Evolutionary conservation across 2,113 vertebrate genomes (phyloP).

Genomic region (Burhinus oedicnemus): DNA sequence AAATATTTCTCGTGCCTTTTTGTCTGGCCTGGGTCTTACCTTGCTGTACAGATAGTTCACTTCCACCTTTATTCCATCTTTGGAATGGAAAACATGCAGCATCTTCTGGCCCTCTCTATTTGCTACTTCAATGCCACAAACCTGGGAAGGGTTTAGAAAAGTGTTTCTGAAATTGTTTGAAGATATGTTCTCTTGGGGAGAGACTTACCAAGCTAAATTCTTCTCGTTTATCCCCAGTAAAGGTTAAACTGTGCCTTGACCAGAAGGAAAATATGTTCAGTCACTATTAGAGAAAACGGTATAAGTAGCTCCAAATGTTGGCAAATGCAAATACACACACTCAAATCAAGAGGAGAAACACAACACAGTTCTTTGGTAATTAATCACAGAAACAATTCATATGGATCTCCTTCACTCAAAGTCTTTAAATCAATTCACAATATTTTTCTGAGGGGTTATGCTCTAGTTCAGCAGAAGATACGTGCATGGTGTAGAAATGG

Average conservation of each 20-base stretch:
- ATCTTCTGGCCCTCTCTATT: neutral
- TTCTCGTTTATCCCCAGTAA: neutral
- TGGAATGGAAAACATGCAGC: neutral
- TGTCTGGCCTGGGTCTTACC: neutral
- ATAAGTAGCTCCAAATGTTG: neutral
- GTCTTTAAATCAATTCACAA: neutral
- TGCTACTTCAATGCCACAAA: neutral
- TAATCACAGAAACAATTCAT: neutral
- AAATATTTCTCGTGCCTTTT: neutral
- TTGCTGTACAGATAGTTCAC: neutral
- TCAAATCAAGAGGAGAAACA: neutral
- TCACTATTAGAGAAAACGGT: neutral
- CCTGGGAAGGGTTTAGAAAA: neutral
- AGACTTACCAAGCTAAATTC: neutral
- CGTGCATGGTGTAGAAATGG: neutral
- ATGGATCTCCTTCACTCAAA: neutral
- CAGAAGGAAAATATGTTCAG: neutral
- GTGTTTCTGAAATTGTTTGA: accelerated
- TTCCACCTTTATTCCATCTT: neutral
- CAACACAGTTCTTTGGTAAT: neutral
- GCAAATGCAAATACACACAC: neutral
- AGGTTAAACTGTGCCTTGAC: neutral
- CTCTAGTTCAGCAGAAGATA: neutral
- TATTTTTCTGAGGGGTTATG: neutral
- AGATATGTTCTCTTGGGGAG: neutral